A percentile compares a stretch with the other conserved stretches of the same genome.
phyloP scores from a whole-genome alignment of 2,113 vertebrate species.

The Lycocorax pyrrhopterus region DNA sequence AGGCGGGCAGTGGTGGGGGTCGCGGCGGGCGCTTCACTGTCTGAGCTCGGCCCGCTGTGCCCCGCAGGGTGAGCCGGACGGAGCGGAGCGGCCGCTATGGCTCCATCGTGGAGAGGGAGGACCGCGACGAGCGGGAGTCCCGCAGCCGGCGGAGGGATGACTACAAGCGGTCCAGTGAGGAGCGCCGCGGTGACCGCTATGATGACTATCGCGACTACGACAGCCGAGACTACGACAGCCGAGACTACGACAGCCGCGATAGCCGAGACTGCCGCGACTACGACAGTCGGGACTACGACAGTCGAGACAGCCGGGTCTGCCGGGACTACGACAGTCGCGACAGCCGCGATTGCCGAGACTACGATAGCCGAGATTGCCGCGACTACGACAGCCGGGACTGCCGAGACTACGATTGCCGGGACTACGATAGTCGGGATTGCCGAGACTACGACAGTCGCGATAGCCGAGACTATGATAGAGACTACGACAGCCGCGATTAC shows the following conservation, averaged over 20 bases:
- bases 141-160: slow-evolving; percentile 85
- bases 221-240: slow-evolving; percentile 79
- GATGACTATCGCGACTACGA: slow-evolving; percentile 89
- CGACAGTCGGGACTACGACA: slow-evolving; percentile 25
- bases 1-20: neutral
- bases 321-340: slow-evolving; percentile 43
- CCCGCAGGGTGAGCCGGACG: slow-evolving; percentile 86
- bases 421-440: slow-evolving; percentile 34
- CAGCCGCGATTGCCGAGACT: slow-evolving; percentile 29
- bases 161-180: slow-evolving; percentile 87
- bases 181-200: slow-evolving; percentile 85
- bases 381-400: slow-evolving; percentile 38
- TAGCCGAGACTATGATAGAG: slow-evolving; percentile 41
- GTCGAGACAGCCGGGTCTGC: slow-evolving; percentile 31
- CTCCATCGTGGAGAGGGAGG: slow-evolving; percentile 87
- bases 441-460: slow-evolving; percentile 43
- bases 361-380: slow-evolving; percentile 31
- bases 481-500: slow-evolving; percentile 51
- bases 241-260: slow-evolving; percentile 67
- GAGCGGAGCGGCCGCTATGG: slow-evolving; percentile 95
- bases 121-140: slow-evolving; percentile 83
- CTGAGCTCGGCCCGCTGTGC: neutral
- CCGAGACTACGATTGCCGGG: slow-evolving; percentile 37
- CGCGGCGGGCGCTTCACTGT: neutral
- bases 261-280: slow-evolving; percentile 31